Evolutionary conservation across 1,140 invertebrate species (phyloP), one percentile per base, ranked within the genome.

Genomic region (Coptotermes formosanus): DNA sequence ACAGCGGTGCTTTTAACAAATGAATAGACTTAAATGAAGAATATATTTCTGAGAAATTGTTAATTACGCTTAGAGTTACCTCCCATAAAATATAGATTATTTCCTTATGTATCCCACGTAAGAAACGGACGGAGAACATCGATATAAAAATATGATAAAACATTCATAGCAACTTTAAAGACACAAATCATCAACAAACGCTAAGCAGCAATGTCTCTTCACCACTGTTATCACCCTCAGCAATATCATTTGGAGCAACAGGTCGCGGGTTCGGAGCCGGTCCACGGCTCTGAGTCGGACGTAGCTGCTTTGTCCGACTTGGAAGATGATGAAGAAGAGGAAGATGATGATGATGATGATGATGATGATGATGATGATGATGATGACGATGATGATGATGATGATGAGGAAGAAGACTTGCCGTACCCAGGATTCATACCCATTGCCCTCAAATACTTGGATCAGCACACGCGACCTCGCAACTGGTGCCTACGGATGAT

Each of bases 401-500:
- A 86, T 11, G 87, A 89, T 82, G 89, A 88, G 23, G 88, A 89
- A 59, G 88, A 89, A 64, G 93, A 95, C 87, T 92, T 97, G 82
- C 96, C 96, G 19, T 99, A 96, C 91, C 97, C 97, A 23, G 97
- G 97, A 82, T 98, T 98, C 91, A 94, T 95, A 30, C 95, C 96
- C 52, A 92, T 97, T 82, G 94, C 95, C 69, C 91, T 99, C 86
- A 93, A 94, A 88, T 98, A 97, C 89, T 92, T 99, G 87, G 95
- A 96, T 48, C 98, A 99, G 90, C 95, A 93, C 69, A 96, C 97
- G 86, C 92, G 94, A 85, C 95, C 97, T 52, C 94, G 98, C 90
- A 97, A 95, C 91, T 97, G 96, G 96, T 99, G 98, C 92, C 94
- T 99, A 88, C 95, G 94, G 88, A 95, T 98, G 91, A 98, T 99